phyloP scores from a whole-genome alignment of 2,113 vertebrate genomes.

The Xenopus tropicalis region UCB_Xtro_10.0 CM004446.2:81218001-81218500 shows the following conservation, averaged over 20 bases:
- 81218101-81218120: background rate
- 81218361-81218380: constrained; percentile 59
- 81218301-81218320: constrained; percentile 54
- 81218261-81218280: background rate
- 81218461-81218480: constrained; percentile 73
- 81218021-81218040: background rate
- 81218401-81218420: constrained; percentile 90
- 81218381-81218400: constrained; percentile 73
- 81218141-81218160: background rate
- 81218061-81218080: background rate
- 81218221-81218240: background rate
- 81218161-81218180: background rate
- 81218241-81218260: background rate
- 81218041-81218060: background rate
- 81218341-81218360: constrained; percentile 63
- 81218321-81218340: constrained; percentile 59
- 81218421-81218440: constrained; percentile 83
- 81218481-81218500: constrained; percentile 83
- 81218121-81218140: background rate
- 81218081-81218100: background rate
- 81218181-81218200: background rate
- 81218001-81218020: too few species aligned
- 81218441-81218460: constrained; percentile 79
- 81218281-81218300: constrained; percentile 15
- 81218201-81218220: background rate